phyloP scores from a whole-genome alignment of 92 coral and sea anemone species.

The Parazoanthus atlanticus region DNA sequence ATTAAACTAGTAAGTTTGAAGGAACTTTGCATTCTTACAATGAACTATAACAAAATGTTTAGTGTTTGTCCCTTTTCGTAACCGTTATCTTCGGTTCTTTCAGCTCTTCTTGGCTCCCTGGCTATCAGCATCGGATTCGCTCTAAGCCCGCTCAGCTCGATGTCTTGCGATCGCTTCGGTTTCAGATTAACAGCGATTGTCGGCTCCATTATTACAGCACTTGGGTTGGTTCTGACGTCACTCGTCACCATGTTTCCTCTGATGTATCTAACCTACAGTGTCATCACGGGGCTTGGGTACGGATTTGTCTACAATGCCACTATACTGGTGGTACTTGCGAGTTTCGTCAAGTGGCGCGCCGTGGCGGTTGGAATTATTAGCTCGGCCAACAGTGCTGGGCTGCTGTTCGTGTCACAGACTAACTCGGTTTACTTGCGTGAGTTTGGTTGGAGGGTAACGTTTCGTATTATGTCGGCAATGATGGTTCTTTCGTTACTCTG shows the following conservation, averaged over 20 bases:
- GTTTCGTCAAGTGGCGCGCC: slow-evolving; percentile 34
- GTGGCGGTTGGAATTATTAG: slow-evolving; percentile 1
- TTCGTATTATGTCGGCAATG: slow-evolving; percentile 38
- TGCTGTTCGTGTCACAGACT: slow-evolving; percentile 6
- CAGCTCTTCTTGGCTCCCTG: slow-evolving; percentile 58
- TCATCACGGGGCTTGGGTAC: slow-evolving; percentile 39
- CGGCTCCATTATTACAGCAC: slow-evolving; percentile 22
- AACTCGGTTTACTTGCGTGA: slow-evolving; percentile 12
- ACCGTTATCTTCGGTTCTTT: background rate
- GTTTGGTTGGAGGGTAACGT: slow-evolving; percentile 24
- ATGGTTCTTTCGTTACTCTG: slow-evolving; percentile 7
- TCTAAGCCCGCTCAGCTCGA: slow-evolving; percentile 48
- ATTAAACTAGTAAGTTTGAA: no score
- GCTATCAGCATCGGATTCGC: slow-evolving; percentile 45
- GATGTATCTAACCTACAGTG: slow-evolving; percentile 31
- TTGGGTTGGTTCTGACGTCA: slow-evolving; percentile 30
- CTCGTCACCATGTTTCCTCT: slow-evolving; percentile 33
- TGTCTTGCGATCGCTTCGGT: slow-evolving; percentile 52
- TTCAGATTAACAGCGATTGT: slow-evolving; percentile 40
- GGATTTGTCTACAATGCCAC: slow-evolving; percentile 27
- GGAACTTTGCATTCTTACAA: no score
- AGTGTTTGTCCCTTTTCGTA: background rate
- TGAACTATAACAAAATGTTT: background rate
- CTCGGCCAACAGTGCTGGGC: slow-evolving; percentile 18
- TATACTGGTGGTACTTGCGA: slow-evolving; percentile 19